Evolutionary conservation across 2,888 invertebrate genomes (phyloP), one percentile per base, ranked within the genome.

Genomic region (Drymonia ruficornis): DNA sequence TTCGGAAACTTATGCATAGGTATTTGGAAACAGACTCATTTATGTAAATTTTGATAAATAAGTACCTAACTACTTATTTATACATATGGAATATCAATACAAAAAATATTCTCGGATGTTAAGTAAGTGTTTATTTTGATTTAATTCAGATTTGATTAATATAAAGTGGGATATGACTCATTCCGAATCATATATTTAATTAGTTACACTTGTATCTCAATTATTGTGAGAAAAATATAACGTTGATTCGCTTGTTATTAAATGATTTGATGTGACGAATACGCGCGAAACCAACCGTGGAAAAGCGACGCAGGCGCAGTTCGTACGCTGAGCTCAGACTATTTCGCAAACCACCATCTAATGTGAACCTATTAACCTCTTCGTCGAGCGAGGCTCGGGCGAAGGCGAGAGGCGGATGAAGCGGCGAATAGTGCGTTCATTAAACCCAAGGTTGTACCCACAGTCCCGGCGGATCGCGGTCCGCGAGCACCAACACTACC

Each of bases 341-440:
- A 85, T 91, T 91, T 91, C 91, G 91, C 90, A 91, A 92, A 86
- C 87, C 84, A 87, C 80, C 91, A 87, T 91, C 91, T 92, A 90
- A 91, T 90, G 89, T 92, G 92, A 92, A 91, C 92, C 91, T 92
- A 92, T 92, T 92, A 92, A 92, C 92, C 92, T 92, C 91, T 91
- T 84, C 83, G 81, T 63, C 75, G 82, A 84, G 83, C 82, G 86
- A 89, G 88, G 83, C 88, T 87, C 89, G 84, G 84, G 83, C 89
- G 89, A 89, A 91, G 91, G 91, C 91, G 89, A 91, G 86, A 87
- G 89, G 87, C 89, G 90, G 90, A 87, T 86, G 88, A 87, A 81
- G 84, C 86, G 83, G 81, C 82, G 83, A 84, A 80, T 78, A 83
- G 83, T 82, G 84, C 86, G 87, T 87, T 91, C 91, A 91, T 91